Evolutionary conservation across 2,888 invertebrate species (phyloP).

Genomic region (Xylota sylvarum): DNA sequence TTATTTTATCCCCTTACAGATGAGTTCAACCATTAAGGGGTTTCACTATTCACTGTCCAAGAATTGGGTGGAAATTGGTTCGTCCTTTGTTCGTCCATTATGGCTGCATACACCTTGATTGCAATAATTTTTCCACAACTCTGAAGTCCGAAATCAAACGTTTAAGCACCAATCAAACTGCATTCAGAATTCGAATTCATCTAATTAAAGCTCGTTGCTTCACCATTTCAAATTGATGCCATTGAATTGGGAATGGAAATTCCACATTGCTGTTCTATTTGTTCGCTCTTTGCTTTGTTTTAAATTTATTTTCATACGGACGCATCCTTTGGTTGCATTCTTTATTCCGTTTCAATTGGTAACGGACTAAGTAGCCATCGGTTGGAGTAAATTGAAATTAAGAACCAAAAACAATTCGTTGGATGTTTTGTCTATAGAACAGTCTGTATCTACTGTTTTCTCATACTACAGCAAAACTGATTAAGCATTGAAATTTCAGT

Average conservation of each 20-base stretch:
- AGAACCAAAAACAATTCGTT: slow-evolving; percentile 4
- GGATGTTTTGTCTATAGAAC: slow-evolving; percentile 10
- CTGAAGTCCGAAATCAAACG: not conserved
- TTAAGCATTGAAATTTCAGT: no score
- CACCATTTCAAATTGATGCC: not conserved
- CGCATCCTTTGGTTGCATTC: not conserved
- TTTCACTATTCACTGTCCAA: no score
- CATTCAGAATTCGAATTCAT: not conserved
- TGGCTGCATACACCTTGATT: not conserved
- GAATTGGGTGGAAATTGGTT: no score
- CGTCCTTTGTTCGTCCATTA: not conserved
- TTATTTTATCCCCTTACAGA: no score
- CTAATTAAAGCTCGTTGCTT: not conserved
- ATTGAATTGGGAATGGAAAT: not conserved
- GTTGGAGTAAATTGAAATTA: slow-evolving; percentile 39
- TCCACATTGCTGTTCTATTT: slow-evolving; percentile 19
- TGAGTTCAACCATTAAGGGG: no score
- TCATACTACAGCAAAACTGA: slow-evolving; percentile 27
- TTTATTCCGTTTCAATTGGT: not conserved
- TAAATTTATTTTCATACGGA: slow-evolving; percentile 15
- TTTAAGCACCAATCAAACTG: not conserved
- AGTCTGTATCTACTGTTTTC: slow-evolving; percentile 6
- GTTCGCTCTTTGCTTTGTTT: not conserved
- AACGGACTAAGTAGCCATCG: not conserved
- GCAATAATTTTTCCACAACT: not conserved